Evolutionary conservation across 1,140 invertebrate species (phyloP).

Genomic region (Sinonovacula constricta): DNA sequence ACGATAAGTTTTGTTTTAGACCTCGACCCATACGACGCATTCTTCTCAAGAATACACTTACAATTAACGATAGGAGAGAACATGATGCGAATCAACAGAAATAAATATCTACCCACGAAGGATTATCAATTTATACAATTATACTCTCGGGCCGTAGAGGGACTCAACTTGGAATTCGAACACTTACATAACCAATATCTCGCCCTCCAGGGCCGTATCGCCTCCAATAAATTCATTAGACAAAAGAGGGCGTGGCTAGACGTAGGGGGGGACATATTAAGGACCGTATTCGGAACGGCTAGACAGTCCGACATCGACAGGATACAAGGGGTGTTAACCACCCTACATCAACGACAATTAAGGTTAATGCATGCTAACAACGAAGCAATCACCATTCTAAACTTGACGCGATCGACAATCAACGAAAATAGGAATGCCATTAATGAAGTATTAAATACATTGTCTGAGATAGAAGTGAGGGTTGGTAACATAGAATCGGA

Average conservation of each 20-base stretch:
- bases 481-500: not conserved
- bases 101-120: not conserved
- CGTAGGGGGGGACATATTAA: too few species aligned
- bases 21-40: too few species aligned
- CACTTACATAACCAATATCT: not conserved
- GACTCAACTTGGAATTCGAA: not conserved
- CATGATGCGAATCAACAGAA: not conserved
- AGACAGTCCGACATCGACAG: too few species aligned
- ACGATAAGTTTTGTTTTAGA: too few species aligned
- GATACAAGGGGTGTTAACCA: too few species aligned
- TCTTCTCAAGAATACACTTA: too few species aligned
- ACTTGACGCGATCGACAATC: not conserved
- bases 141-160: not conserved
- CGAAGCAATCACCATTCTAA: not conserved
- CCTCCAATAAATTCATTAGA: not conserved
- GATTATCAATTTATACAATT: slow-evolving; percentile 1
- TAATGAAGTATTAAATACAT: not conserved
- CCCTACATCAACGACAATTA: too few species aligned
- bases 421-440: slow-evolving; percentile 5
- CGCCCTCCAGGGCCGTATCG: not conserved
- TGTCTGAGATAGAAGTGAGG: not conserved
- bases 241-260: not conserved
- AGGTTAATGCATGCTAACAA: too few species aligned
- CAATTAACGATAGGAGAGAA: too few species aligned
- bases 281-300: too few species aligned